Conservation (phyloP, 23 tunicate species). For the Halocynthia aurantium region DNA sequence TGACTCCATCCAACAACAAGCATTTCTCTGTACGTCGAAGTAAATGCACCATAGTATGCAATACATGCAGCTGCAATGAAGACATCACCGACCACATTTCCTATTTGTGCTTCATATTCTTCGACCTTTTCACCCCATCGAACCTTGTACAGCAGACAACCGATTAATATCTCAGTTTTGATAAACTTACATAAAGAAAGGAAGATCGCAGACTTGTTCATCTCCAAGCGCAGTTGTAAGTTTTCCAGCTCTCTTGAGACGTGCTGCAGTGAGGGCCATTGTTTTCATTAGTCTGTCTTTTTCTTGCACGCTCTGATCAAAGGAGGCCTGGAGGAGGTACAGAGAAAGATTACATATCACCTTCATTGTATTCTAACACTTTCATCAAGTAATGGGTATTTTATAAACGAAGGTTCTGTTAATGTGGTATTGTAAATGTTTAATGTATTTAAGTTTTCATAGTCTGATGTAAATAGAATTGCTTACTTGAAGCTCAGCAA, state of each 20-base stretch:
- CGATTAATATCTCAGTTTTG: not conserved
- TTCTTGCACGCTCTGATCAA: conserved; percentile 86
- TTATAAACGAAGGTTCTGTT: not conserved
- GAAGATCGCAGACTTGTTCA: conserved; percentile 58
- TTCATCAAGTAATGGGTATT: not conserved
- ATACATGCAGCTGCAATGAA: conserved; percentile 97
- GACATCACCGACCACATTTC: conserved; percentile 95
- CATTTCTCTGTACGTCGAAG: conserved; percentile 78
- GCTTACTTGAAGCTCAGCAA: conserved; percentile 85
- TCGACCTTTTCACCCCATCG: conserved; percentile 95
- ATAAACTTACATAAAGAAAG: not conserved
- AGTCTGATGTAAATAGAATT: not conserved
- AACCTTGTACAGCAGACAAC: conserved; percentile 27
- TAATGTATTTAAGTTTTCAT: not conserved
- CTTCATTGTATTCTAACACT: not conserved
- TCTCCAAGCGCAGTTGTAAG: conserved; percentile 94
- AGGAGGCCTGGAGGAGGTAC: conserved; percentile 54
- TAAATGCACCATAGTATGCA: conserved; percentile 96
- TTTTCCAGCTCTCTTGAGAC: conserved; percentile 95
- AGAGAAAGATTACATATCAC: not conserved
- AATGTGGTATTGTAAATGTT: not conserved
- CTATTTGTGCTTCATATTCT: conserved; percentile 74
- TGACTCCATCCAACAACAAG: conserved; percentile 85
- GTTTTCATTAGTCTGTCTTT: conserved; percentile 84
- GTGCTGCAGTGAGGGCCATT: conserved; percentile 88